These are phyloP conservation scores for Serranochromis macrocephalus DNA, from an alignment of 2,113 vertebrate genomes.

Conservation along the genomic window DNA sequence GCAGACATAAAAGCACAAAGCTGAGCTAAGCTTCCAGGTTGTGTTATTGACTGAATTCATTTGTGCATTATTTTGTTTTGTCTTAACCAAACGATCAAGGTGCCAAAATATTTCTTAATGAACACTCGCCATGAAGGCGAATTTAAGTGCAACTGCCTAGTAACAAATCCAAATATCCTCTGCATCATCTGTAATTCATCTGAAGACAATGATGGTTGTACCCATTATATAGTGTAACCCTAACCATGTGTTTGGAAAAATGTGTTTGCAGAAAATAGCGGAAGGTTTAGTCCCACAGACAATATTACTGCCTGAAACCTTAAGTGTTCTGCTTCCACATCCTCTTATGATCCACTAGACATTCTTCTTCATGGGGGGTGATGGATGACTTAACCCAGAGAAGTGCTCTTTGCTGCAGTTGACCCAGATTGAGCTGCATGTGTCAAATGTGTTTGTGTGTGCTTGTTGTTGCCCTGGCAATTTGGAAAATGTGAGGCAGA, in stretches of 20 bases:
- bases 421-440: constrained; percentile 38
- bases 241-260: background rate
- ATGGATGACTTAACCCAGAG: constrained; percentile 50
- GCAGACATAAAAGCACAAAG: constrained; percentile 14
- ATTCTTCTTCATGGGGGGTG: constrained; percentile 31
- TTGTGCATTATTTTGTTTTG: constrained; percentile 32
- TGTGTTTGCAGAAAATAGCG: background rate
- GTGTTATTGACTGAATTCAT: constrained; percentile 36
- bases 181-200: background rate
- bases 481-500: background rate
- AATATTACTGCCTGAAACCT: constrained; percentile 17
- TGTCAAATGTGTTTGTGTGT: background rate
- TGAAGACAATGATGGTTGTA: background rate
- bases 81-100: background rate
- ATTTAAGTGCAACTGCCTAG: background rate
- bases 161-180: background rate
- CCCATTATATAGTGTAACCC: background rate
- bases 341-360: constrained; percentile 43
- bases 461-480: background rate
- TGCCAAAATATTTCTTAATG: constrained; percentile 1
- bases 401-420: background rate
- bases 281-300: background rate
- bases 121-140: background rate
- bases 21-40: constrained; percentile 30
- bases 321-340: constrained; percentile 39